A percentile compares a stretch with the other conserved stretches of the same genome.
These are phyloP conservation scores for Phaethon lepturus DNA, from an alignment of 2,113 vertebrate genomes.

Conservation along the genomic window DNA sequence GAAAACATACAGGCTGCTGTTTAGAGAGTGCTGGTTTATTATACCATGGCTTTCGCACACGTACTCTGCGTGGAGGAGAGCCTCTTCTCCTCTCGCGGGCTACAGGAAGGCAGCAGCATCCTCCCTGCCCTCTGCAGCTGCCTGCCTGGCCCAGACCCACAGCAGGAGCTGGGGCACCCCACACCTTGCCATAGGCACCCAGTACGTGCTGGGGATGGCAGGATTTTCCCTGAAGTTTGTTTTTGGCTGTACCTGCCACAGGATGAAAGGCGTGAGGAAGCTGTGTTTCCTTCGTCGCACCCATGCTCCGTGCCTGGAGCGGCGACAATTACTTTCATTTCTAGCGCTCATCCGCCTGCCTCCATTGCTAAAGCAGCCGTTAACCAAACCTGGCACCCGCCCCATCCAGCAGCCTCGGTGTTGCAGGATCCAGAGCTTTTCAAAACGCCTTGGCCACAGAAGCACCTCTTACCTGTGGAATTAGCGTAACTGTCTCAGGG, in stretches of 20 bases:
- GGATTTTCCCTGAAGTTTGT: background rate
- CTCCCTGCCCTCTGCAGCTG: background rate
- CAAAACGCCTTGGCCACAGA: slow-evolving; percentile 13
- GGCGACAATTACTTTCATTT: background rate
- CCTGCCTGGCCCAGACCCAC: background rate
- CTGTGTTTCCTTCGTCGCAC: rapidly evolving
- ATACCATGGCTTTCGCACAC: background rate
- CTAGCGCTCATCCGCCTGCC: background rate
- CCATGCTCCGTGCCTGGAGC: rapidly evolving
- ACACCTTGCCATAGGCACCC: background rate
- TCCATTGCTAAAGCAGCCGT: background rate
- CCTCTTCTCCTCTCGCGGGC: background rate
- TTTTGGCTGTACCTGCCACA: background rate
- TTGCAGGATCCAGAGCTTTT: slow-evolving; percentile 25
- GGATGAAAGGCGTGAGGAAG: background rate
- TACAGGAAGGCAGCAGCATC: background rate
- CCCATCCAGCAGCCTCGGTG: background rate
- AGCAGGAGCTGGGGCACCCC: background rate
- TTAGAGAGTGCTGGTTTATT: background rate
- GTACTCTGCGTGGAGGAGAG: background rate
- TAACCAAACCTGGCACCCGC: slow-evolving; percentile 30
- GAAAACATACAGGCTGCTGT: background rate
- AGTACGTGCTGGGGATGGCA: background rate
- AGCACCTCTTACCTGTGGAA: slow-evolving; percentile 15
- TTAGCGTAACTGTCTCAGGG: slow-evolving; percentile 13